Evolutionary conservation across 2,888 invertebrate species (phyloP).

Genomic region (Mimachlamys varia): DNA sequence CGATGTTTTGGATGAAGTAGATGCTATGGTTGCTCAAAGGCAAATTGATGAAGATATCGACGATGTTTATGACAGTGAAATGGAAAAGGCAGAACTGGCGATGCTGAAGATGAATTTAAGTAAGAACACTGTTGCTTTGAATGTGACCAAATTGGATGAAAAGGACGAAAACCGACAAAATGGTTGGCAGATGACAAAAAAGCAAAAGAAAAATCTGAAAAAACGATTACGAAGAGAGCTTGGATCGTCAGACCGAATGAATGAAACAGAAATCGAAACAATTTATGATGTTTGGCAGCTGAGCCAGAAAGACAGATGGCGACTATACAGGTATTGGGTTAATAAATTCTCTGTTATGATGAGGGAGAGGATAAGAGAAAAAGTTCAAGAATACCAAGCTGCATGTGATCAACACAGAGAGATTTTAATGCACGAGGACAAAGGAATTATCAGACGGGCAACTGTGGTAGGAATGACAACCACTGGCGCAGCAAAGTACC

Average conservation of each 20-base stretch:
- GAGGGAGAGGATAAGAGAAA: slow-evolving; percentile 57
- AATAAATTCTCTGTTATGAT: slow-evolving; percentile 56
- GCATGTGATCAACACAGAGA: slow-evolving; percentile 63
- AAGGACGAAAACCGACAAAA: slow-evolving; percentile 21
- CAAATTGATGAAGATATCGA: slow-evolving; percentile 51
- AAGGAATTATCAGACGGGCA: slow-evolving; percentile 69
- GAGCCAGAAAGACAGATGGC: slow-evolving; percentile 80
- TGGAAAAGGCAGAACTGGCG: slow-evolving; percentile 24
- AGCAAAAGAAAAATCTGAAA: neutral
- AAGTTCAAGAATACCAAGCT: slow-evolving; percentile 64
- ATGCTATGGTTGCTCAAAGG: slow-evolving; percentile 53
- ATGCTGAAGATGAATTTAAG: slow-evolving; percentile 9
- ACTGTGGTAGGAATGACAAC: slow-evolving; percentile 80
- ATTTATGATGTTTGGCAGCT: slow-evolving; percentile 70
- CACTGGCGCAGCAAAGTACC: slow-evolving; percentile 78
- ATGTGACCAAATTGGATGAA: slow-evolving; percentile 51
- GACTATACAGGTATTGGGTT: slow-evolving; percentile 80
- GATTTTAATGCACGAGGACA: slow-evolving; percentile 70
- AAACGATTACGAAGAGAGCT: slow-evolving; percentile 49
- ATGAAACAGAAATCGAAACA: slow-evolving; percentile 58
- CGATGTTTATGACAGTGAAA: slow-evolving; percentile 57
- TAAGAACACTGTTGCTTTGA: slow-evolving; percentile 43
- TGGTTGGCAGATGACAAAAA: slow-evolving; percentile 2
- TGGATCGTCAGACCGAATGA: slow-evolving; percentile 60
- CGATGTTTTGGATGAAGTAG: slow-evolving; percentile 61